These are phyloP conservation scores for Plecotus auritus DNA, from an alignment of 2,113 vertebrate species.

Conservation along the genomic window DNA sequence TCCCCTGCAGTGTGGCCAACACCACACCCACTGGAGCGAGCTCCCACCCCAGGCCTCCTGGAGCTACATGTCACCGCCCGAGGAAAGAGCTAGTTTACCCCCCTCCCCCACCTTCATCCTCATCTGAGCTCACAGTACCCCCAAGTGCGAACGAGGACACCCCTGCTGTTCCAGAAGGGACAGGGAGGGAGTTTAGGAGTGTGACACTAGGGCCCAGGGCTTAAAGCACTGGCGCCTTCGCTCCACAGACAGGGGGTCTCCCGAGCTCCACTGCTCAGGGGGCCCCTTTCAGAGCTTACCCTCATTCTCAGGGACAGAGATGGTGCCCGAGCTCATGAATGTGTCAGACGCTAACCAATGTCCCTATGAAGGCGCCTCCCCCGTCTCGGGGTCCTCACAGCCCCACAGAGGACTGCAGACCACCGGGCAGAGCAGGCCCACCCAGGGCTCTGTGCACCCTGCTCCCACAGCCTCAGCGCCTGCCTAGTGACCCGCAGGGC, in stretches of 20 bases:
- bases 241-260: not conserved
- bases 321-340: not conserved
- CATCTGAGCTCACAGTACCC: not conserved
- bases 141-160: not conserved
- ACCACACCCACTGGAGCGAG: too few relatives aligned
- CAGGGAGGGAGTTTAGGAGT: not conserved
- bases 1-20: not conserved
- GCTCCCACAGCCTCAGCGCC: not conserved
- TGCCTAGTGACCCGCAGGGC: not conserved
- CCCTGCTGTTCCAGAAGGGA: not conserved
- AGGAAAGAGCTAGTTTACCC: not conserved
- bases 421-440: not conserved
- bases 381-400: not conserved
- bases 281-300: not conserved
- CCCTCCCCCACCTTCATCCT: not conserved
- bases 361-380: not conserved
- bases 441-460: not conserved
- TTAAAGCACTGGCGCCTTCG: too few relatives aligned
- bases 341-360: too few relatives aligned
- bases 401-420: not conserved
- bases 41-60: not conserved
- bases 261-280: not conserved
- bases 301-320: not conserved
- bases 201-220: not conserved
- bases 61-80: rapidly evolving